phyloP scores from a whole-genome alignment of 2,797 vertebrate genomes.

The Microtus californicus region DNA sequence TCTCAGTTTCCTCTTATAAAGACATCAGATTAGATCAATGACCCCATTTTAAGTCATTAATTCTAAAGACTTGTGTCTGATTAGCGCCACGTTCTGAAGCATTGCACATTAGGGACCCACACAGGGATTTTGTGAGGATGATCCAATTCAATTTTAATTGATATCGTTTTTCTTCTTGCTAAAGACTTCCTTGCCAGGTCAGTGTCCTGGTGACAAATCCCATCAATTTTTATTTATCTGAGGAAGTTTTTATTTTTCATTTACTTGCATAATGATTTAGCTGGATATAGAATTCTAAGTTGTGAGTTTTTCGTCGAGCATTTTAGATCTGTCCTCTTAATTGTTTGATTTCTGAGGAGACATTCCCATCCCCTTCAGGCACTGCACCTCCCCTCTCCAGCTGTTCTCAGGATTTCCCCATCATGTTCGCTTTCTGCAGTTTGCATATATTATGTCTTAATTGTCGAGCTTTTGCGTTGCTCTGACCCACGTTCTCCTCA shows the following conservation, averaged over 20 bases:
- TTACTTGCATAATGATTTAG: conserved; percentile 10
- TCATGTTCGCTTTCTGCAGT: not conserved
- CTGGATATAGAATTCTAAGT: conserved; percentile 8
- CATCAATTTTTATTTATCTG: not conserved
- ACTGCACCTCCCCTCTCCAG: not conserved
- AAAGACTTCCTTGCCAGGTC: not conserved
- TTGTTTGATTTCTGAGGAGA: not conserved
- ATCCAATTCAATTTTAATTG: not conserved
- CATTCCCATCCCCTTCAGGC: not conserved
- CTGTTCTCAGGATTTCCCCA: not conserved
- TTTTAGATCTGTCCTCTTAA: not conserved
- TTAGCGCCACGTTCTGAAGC: not conserved
- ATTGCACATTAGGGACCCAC: not conserved
- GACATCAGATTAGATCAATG: not conserved
- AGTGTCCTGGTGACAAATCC: not conserved
- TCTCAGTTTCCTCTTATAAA: not conserved
- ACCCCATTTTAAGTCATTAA: not conserved
- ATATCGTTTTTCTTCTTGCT: not conserved
- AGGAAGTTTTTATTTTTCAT: not conserved
- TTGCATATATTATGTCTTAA: not conserved
- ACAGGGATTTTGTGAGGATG: not conserved
- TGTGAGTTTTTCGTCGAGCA: not conserved
- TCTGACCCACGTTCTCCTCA: no score
- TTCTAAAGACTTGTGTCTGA: not conserved
- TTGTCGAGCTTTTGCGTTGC: not conserved